A percentile compares a stretch with the other conserved stretches of the same genome.
These are phyloP conservation scores for Condylura cristata DNA, from an alignment of 2,113 vertebrate genomes.

Conservation along the genomic window DNA sequence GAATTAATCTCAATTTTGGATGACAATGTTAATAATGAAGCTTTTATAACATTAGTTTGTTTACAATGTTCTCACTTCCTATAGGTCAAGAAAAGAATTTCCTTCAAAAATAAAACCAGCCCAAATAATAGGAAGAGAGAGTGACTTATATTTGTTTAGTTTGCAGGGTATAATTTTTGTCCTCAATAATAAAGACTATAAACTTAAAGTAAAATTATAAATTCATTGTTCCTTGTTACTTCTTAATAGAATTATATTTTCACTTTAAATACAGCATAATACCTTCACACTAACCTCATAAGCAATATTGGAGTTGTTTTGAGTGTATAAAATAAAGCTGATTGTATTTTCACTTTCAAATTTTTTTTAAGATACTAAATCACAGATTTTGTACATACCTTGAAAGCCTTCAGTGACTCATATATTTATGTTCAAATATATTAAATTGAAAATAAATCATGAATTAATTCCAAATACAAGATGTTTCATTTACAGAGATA, in stretches of 20 bases:
- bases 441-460: background rate
- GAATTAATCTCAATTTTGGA: background rate
- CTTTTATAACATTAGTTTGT: background rate
- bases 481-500: background rate
- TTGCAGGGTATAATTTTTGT: background rate
- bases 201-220: constrained; percentile 8
- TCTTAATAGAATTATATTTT: background rate
- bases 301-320: background rate
- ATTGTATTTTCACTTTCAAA: background rate
- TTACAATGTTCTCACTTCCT: constrained; percentile 8
- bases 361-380: background rate
- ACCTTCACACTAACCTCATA: background rate
- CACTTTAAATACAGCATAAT: background rate
- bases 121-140: background rate
- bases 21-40: background rate
- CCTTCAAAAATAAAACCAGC: constrained; percentile 38
- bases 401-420: background rate
- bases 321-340: background rate
- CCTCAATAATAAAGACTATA: background rate
- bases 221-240: background rate
- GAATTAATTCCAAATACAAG: background rate
- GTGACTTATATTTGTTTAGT: background rate
- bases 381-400: background rate
- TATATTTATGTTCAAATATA: background rate
- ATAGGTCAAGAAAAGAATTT: constrained; percentile 29